Evolutionary conservation across 1,140 invertebrate species (phyloP).

Genomic region (Bombus superbus): DNA sequence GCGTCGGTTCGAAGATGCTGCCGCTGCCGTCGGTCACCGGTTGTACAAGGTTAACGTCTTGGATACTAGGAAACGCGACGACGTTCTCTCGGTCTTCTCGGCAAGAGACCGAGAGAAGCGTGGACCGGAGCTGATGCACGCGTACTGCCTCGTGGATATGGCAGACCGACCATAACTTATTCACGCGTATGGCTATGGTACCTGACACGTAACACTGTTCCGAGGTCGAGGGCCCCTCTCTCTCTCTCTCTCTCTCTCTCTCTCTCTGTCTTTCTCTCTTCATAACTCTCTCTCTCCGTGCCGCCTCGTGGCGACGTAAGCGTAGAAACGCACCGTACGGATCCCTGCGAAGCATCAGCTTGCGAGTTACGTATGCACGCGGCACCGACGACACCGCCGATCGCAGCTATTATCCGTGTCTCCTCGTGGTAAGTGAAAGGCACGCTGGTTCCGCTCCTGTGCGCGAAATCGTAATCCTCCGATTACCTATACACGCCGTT

Average conservation of each 20-base stretch:
- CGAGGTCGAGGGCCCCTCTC: conserved; percentile 65
- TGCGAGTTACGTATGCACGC: conserved; percentile 41
- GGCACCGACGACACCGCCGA: not conserved
- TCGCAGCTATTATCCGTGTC: conserved; percentile 21
- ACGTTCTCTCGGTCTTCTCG: conserved; percentile 28
- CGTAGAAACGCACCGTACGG: conserved; percentile 53
- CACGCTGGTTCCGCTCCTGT: conserved; percentile 20
- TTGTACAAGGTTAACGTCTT: conserved; percentile 52
- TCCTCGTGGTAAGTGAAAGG: conserved; percentile 36
- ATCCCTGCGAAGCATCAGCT: conserved; percentile 44
- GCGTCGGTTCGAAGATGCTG: not conserved
- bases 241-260: conserved; percentile 6
- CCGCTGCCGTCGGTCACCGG: not conserved
- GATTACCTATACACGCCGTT: conserved; percentile 16
- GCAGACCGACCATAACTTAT: conserved; percentile 69
- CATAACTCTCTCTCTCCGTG: not conserved
- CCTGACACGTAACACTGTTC: conserved; percentile 71
- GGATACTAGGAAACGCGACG: conserved; percentile 49
- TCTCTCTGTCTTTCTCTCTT: conserved; percentile 32
- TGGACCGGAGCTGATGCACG: conserved; percentile 64
- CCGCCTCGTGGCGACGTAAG: conserved; percentile 39
- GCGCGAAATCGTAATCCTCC: conserved; percentile 20
- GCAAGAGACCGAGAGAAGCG: conserved; percentile 23
- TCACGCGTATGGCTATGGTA: conserved; percentile 69
- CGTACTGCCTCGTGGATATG: conserved; percentile 68